phyloP scores from a whole-genome alignment of 1,140 invertebrate species.

The Tetramorium parvispinum region DNA sequence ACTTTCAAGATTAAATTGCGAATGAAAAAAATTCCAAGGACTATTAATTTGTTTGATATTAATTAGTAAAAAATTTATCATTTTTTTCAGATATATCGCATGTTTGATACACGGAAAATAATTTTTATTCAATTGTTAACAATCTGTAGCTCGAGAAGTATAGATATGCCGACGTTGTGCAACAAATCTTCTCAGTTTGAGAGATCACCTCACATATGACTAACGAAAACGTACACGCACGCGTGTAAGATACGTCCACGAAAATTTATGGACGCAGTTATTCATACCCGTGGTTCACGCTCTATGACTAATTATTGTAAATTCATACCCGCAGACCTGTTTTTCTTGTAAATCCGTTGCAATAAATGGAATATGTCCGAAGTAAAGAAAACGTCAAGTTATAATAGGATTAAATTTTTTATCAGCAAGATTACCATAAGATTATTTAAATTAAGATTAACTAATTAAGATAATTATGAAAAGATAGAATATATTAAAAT shows the following conservation, averaged over 20 bases:
- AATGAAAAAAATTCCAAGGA: neutral
- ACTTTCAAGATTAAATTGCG: neutral
- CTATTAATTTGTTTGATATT: neutral
- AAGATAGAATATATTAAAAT: neutral
- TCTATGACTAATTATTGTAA: conserved; percentile 56
- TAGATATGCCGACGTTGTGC: neutral
- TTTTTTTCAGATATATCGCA: neutral
- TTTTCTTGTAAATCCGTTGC: conserved; percentile 15
- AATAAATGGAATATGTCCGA: conserved; percentile 15
- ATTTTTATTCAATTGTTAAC: neutral
- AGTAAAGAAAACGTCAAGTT: neutral
- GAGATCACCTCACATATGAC: conserved; percentile 15
- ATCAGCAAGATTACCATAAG: too few relatives aligned
- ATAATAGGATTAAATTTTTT: neutral
- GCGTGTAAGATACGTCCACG: conserved; percentile 42
- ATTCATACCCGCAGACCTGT: conserved; percentile 29
- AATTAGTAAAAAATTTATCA: neutral
- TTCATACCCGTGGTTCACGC: conserved; percentile 29
- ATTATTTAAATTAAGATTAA: neutral
- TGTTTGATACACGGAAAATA: neutral
- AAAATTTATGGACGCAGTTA: conserved; percentile 52
- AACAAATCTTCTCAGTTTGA: conserved; percentile 45
- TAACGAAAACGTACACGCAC: conserved; percentile 27
- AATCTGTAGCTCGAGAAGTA: neutral
- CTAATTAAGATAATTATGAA: neutral